These are phyloP conservation scores for Panthera leo DNA, from an alignment of 2,113 vertebrate species.

Conservation along the genomic window DNA sequence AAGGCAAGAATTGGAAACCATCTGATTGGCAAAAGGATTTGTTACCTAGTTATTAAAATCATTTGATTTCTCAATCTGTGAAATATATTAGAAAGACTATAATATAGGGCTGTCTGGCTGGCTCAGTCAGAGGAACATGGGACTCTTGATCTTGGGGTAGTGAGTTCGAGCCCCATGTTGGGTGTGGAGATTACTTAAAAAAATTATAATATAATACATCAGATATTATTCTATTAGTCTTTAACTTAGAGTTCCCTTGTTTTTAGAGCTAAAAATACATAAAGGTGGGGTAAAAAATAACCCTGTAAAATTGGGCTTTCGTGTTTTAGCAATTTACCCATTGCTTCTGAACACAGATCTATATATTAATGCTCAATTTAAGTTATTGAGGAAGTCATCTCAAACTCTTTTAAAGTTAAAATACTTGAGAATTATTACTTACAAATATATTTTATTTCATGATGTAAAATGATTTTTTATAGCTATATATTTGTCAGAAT, in stretches of 20 bases:
- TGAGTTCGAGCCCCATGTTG: too few species aligned
- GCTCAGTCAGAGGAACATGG: too few species aligned
- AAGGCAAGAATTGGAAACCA: background rate
- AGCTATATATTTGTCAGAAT: background rate
- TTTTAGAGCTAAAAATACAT: background rate
- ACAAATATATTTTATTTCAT: constrained; percentile 32
- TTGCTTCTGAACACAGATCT: background rate
- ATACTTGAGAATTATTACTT: background rate
- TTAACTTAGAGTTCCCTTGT: background rate
- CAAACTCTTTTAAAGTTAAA: background rate
- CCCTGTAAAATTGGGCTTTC: background rate
- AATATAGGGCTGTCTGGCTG: background rate
- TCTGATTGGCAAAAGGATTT: constrained; percentile 33
- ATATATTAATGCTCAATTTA: constrained; percentile 4
- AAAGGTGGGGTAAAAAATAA: background rate
- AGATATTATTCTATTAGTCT: background rate
- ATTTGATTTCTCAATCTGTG: constrained; percentile 26
- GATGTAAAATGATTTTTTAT: background rate
- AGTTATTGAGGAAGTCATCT: background rate
- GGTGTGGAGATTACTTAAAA: too few species aligned
- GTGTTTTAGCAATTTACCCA: background rate
- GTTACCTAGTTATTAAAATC: background rate
- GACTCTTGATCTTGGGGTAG: too few species aligned
- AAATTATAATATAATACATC: background rate
- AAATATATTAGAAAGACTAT: background rate